Conservation (phyloP, 2,888 invertebrate species). For the Ditylenchus weischeri region DNA sequence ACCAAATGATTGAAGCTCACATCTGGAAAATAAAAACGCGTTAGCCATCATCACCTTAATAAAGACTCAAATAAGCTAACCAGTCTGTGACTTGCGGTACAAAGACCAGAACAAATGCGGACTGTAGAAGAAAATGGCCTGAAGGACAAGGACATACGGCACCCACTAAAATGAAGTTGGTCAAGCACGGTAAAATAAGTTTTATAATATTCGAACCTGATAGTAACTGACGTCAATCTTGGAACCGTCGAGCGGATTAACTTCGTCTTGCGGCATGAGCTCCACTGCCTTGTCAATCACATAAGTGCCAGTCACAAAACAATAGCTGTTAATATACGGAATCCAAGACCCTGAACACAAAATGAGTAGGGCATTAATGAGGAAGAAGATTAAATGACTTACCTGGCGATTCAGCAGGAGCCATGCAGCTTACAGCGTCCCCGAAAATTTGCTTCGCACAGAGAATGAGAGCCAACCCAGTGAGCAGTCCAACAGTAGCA, state of each 20-base stretch:
- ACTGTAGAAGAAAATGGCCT: conserved; percentile 1
- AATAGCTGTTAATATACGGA: conserved; percentile 4
- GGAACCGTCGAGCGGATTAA: background rate
- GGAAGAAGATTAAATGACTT: background rate
- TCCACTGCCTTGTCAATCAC: background rate
- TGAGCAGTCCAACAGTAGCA: too few relatives aligned
- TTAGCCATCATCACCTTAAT: too few relatives aligned
- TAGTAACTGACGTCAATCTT: conserved; percentile 12
- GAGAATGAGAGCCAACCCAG: background rate
- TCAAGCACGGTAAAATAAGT: too few relatives aligned
- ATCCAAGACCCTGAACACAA: conserved; percentile 5
- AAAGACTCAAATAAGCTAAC: too few relatives aligned
- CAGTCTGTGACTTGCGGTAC: too few relatives aligned
- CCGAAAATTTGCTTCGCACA: conserved; percentile 1
- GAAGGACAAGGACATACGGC: conserved; percentile 6
- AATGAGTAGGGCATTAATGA: background rate
- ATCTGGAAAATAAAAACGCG: too few relatives aligned
- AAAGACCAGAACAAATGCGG: conserved; percentile 7
- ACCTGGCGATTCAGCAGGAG: background rate
- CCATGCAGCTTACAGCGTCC: background rate
- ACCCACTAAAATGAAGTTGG: conserved; percentile 3
- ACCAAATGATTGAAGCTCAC: too few relatives aligned
- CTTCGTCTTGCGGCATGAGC: conserved; percentile 2
- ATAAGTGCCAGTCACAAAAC: conserved; percentile 6
- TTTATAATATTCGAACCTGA: background rate